Percentiles rank a stretch among this genome's conserved stretches.
Conservation (phyloP, 1,140 invertebrate genomes). For the Conopomorpha cramerella region DNA sequence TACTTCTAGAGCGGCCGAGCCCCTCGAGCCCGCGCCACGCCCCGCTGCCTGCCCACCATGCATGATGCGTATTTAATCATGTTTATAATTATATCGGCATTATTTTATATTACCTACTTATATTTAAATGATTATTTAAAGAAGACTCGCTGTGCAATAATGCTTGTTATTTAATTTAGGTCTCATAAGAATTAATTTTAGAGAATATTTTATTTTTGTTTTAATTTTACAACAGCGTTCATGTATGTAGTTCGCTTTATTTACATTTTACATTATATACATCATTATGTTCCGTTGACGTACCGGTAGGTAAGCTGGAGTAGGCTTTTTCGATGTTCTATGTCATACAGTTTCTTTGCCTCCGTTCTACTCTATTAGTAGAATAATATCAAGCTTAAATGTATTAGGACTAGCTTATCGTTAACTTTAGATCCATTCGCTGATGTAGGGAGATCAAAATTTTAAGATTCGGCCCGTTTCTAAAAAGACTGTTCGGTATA, state of each 20-base stretch:
- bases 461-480: conserved; percentile 55
- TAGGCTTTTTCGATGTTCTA: too few species aligned
- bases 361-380: too few species aligned
- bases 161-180: conserved; percentile 51
- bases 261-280: too few species aligned
- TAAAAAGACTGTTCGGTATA: conserved; percentile 61
- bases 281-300: too few species aligned
- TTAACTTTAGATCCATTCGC: conserved; percentile 46
- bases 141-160: conserved; percentile 53
- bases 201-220: conserved; percentile 35
- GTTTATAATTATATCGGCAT: conserved; percentile 23
- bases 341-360: too few species aligned
- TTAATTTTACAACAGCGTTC: too few species aligned
- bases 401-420: too few species aligned
- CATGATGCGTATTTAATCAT: not conserved
- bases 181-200: conserved; percentile 33
- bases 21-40: too few species aligned
- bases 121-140: conserved; percentile 40
- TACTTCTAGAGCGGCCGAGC: conserved; percentile 23
- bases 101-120: conserved; percentile 29
- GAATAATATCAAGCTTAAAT: too few species aligned
- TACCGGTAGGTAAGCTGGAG: too few species aligned
- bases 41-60: not conserved
- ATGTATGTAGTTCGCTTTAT: too few species aligned
- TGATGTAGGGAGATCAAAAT: conserved; percentile 51